Base-by-base conservation (phyloP, 2,888 invertebrate species). In the Thymelicus sylvestris region DNA sequence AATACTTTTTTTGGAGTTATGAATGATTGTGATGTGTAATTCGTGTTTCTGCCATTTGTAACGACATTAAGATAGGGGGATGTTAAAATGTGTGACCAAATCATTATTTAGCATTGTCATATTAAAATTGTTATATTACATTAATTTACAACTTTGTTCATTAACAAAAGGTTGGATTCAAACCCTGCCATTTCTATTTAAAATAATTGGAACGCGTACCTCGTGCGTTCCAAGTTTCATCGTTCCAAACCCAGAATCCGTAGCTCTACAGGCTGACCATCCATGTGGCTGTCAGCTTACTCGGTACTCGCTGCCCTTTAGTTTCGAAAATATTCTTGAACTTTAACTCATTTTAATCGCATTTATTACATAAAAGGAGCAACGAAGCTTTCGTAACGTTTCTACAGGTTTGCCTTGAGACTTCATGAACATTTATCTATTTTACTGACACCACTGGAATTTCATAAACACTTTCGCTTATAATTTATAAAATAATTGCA, bases 291-390 rank as follows among this genome's bases (percentile, higher is more conserved):
- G 50, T 52, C 50, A 19, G 50, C 50, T 52, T 52, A 52, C 50
- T 2, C 4, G 12, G 2, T 5, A 31, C 31, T 31, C 31, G 31
- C 2, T 8, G 44, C 63, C 44, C 63, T 62, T 44, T 47, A n/a
- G 19, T 39, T 38, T 65, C 52, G 19, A 68, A 57, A 68, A 38
- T 47, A n/a, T 31, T 47, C 63, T 68, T 68, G 68, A 68, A 68
- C 68, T 68, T 68, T 63, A 47, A 68, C 41, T 55, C 67, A 39
- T 66, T 66, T 60, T 55, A 55, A 66, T 50, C 41, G n/a, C 38
- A n/a, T 48, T 67, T 67, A 67, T 67, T 62, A 52, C 67, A 62
- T 68, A 68, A 68, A 68, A 62, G 67, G 67, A 62, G 41, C 62
- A 55, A 39, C 44, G 55, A 8, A 62, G 62, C 64, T 38, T 64